These are phyloP conservation scores for Scomberomorus guttatus DNA, from an alignment of 2,797 vertebrate species.

Conservation along the genomic window DNA sequence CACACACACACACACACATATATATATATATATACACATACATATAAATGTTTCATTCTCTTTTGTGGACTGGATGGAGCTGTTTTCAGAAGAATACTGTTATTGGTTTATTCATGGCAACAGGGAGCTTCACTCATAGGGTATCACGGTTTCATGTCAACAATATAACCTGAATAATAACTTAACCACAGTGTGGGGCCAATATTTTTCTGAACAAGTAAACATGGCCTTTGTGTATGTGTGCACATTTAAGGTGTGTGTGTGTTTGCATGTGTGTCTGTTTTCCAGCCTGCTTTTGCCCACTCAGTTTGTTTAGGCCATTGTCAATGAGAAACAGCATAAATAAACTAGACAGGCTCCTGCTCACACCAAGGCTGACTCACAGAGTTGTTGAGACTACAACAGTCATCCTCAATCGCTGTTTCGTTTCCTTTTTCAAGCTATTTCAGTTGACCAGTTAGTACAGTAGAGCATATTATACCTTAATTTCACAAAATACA, in stretches of 20 bases:
- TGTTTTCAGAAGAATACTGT: background rate
- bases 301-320: conserved; percentile 41
- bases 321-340: conserved; percentile 41
- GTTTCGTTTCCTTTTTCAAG: conserved; percentile 6
- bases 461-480: background rate
- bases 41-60: background rate
- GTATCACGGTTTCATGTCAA: conserved; percentile 14
- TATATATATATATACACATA: too few relatives aligned
- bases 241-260: background rate
- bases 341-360: conserved; percentile 36
- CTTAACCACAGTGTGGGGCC: background rate
- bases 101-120: conserved; percentile 1
- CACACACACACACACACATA: too few relatives aligned
- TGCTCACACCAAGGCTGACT: conserved; percentile 29
- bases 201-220: conserved; percentile 12
- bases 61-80: too few relatives aligned
- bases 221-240: background rate
- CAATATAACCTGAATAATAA: conserved; percentile 9
- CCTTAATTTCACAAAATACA: background rate
- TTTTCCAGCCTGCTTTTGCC: conserved; percentile 16
- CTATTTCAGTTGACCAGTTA: conserved; percentile 7
- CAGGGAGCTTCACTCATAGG: background rate
- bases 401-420: conserved; percentile 16
- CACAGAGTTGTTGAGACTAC: conserved; percentile 23
- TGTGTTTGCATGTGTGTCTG: background rate